Conservation (phyloP, 1,140 invertebrate genomes). For the Panagrolaimus sp. region DNA sequence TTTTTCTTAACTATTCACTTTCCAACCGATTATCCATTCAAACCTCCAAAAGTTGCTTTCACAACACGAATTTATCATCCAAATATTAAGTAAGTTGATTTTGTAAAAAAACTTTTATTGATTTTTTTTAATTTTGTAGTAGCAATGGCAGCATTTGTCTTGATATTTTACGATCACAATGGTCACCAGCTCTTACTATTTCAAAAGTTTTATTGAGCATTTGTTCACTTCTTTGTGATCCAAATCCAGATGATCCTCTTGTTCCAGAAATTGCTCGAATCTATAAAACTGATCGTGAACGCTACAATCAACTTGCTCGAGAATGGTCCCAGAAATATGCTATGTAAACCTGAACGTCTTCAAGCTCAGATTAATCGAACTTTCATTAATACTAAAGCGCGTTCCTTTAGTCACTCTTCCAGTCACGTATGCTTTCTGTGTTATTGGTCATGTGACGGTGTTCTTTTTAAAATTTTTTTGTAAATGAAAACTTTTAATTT, state of each 20-base stretch:
- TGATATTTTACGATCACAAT: slow-evolving; percentile 95
- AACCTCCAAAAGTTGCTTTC: slow-evolving; percentile 98
- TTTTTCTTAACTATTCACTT: slow-evolving; percentile 99
- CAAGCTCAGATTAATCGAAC: background rate
- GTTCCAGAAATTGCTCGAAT: slow-evolving; percentile 98
- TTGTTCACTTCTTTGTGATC: slow-evolving; percentile 95
- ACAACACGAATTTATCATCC: slow-evolving; percentile 99
- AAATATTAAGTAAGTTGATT: slow-evolving; percentile 90
- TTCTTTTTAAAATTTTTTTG: too few species aligned
- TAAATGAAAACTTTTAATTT: too few species aligned
- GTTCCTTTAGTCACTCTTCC: too few species aligned
- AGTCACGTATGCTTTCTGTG: too few species aligned
- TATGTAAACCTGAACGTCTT: slow-evolving; percentile 70
- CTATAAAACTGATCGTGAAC: slow-evolving; percentile 93
- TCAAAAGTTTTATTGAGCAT: slow-evolving; percentile 99
- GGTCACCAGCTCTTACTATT: slow-evolving; percentile 98
- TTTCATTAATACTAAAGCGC: too few species aligned
- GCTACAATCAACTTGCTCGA: slow-evolving; percentile 88
- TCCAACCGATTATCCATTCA: slow-evolving; percentile 98
- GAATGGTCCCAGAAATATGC: slow-evolving; percentile 99
- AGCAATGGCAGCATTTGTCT: slow-evolving; percentile 99
- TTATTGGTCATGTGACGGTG: too few species aligned
- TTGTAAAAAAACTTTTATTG: background rate
- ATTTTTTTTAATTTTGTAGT: slow-evolving; percentile 68
- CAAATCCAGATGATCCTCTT: slow-evolving; percentile 96